Percentiles rank a stretch among this genome's conserved stretches.
These are phyloP conservation scores for Calliopum simillimum DNA, from an alignment of 2,888 invertebrate genomes.

Conservation along the genomic window DNA sequence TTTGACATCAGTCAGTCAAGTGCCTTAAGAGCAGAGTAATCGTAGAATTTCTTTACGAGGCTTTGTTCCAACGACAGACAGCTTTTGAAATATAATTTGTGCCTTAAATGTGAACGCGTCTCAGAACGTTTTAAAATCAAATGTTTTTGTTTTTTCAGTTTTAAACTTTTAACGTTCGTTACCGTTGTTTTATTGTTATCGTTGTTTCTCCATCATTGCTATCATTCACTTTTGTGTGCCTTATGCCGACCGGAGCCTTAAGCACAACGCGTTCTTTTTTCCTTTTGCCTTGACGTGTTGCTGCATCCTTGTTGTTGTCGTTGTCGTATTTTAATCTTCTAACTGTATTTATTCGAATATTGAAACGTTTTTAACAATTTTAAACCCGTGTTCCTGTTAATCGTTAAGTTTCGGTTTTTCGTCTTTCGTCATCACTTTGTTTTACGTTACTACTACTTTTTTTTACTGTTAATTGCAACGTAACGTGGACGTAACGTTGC, in stretches of 20 bases:
- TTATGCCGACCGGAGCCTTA: slow-evolving; percentile 33
- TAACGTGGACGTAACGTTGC: slow-evolving; percentile 34
- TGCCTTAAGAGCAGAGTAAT: slow-evolving; percentile 37
- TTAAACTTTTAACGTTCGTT: slow-evolving; percentile 16
- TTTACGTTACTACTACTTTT: slow-evolving; percentile 1
- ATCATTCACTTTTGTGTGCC: slow-evolving; percentile 34
- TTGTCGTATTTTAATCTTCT: slow-evolving; percentile 17
- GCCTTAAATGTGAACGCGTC: slow-evolving; percentile 41
- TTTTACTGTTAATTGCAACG: slow-evolving; percentile 30
- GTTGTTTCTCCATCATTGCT: not conserved
- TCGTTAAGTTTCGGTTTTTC: slow-evolving; percentile 44
- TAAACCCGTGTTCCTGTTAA: slow-evolving; percentile 24
- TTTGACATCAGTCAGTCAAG: slow-evolving; percentile 11
- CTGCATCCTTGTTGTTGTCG: slow-evolving; percentile 13
- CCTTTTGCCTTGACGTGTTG: slow-evolving; percentile 21
- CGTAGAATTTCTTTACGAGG: slow-evolving; percentile 6
- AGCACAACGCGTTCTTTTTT: slow-evolving; percentile 28
- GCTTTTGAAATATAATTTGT: slow-evolving; percentile 37
- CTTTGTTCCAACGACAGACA: slow-evolving; percentile 27
- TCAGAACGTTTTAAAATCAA: slow-evolving; percentile 37
- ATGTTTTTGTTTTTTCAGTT: slow-evolving; percentile 3
- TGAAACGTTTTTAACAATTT: not conserved
- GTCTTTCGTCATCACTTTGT: slow-evolving; percentile 3
- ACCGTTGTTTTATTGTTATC: not conserved
- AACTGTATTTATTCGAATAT: not conserved